Evolutionary conservation across 2,113 vertebrate genomes (phyloP), one percentile per base, ranked within the genome.

Genomic region (Garra rufa): DNA sequence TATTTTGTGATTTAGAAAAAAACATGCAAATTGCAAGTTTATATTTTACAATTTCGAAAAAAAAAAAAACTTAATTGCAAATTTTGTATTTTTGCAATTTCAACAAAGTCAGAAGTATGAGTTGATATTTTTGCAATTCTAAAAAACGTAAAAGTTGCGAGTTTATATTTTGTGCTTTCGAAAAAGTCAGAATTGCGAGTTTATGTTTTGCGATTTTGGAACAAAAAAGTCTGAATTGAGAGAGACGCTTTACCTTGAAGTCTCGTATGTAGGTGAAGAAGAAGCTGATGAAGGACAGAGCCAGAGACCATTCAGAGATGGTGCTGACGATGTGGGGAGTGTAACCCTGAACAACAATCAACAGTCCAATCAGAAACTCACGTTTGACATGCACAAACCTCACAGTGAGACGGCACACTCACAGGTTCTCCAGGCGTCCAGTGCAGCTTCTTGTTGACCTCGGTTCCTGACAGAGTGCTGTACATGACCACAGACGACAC

Each of bases 251-350:
- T 95, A 98, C 97, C 96, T 99, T 97, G 69, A 99, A 99, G 86
- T 99, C 97, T 88, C 96, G 95, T 90, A 98, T 95, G 69, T 97
- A 98, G 86, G 97, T 98, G 91, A 99, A 92, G 91, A 98, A 99
- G 93, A 98, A 98, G 89, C 96, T 95, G 92, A 98, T 91, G 90
- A 98, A 97, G 91, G 96, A 96, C 86, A 97, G 95, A 11, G 96
- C 96, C 88, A 98, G 88, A 0, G 94, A 97, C 97, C 97, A 99
- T 83, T 99, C 97, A 0, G 97, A 96, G 21, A 95, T 44, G 0
- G 96, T 97, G 83, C 96, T 97, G 89, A 96, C 61, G 4, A 98
- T 88, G 81, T 98, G 97, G 86, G 95, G 87, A 0, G 89, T 92
- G 88, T 96, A 99, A 44, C 96, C 97, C 97, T 98, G 88, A 2